Percentiles rank a stretch among this genome's conserved stretches.
These are phyloP conservation scores for Lymantria dispar DNA, from an alignment of 2,888 invertebrate genomes.

Conservation along the genomic window DNA sequence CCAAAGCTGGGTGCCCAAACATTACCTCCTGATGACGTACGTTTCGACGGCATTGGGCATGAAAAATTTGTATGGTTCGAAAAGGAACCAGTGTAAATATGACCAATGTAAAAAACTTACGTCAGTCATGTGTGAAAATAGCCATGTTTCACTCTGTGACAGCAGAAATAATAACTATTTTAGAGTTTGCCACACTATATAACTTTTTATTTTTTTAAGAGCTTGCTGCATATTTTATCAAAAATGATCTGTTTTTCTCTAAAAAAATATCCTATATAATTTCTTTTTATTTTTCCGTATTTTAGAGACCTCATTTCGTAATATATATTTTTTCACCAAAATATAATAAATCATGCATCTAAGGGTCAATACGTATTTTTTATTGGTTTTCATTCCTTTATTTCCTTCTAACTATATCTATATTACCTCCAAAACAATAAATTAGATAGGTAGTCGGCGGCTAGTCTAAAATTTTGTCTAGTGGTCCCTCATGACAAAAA, in stretches of 20 bases:
- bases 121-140: constrained; percentile 37
- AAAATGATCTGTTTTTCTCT: constrained; percentile 16
- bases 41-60: constrained; percentile 37
- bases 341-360: not conserved
- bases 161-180: constrained; percentile 43
- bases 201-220: constrained; percentile 23
- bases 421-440: too few species aligned
- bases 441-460: too few species aligned
- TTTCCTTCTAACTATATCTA: too few species aligned
- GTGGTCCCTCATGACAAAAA: too few species aligned
- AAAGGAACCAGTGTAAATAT: constrained; percentile 37
- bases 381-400: too few species aligned
- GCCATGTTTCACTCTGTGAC: constrained; percentile 40
- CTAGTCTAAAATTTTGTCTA: too few species aligned
- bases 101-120: constrained; percentile 38
- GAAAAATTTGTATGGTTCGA: constrained; percentile 9
- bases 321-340: not conserved
- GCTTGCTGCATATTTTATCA: constrained; percentile 37
- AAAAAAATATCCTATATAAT: not conserved
- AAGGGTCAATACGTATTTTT: not conserved
- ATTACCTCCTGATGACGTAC: constrained; percentile 34
- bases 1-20: constrained; percentile 34
- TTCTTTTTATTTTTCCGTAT: not conserved
- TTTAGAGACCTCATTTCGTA: not conserved
- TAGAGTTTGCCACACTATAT: constrained; percentile 28